Conservation (phyloP, 2,113 vertebrate species). For the Glaucidium brasilianum region DNA sequence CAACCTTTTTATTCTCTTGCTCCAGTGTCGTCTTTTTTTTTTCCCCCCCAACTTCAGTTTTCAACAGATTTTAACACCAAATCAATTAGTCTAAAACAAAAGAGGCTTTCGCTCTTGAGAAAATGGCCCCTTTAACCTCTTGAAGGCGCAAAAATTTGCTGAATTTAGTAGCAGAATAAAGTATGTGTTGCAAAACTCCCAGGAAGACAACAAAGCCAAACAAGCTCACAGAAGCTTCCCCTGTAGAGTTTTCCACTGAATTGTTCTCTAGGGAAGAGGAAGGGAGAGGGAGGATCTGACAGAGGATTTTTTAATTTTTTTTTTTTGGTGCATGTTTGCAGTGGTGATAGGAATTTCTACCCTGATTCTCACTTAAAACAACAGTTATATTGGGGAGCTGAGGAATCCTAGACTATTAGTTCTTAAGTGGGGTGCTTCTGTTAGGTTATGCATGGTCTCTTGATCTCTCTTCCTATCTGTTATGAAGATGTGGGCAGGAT, state of each 20-base stretch:
- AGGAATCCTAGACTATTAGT: neutral
- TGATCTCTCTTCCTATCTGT: neutral
- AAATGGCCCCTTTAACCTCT: neutral
- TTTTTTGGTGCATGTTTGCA: neutral
- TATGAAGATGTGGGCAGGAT: neutral
- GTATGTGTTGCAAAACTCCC: neutral
- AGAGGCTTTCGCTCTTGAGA: neutral
- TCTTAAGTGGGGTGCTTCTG: neutral
- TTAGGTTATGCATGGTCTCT: no score
- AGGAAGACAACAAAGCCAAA: neutral
- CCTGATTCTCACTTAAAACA: neutral
- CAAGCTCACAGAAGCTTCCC: neutral
- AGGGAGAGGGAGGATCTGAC: neutral
- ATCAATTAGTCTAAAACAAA: neutral
- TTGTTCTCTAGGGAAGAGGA: neutral
- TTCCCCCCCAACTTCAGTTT: neutral
- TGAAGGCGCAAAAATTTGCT: neutral
- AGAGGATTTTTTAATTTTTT: neutral
- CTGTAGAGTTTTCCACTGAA: neutral
- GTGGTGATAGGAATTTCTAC: neutral
- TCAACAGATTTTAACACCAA: neutral
- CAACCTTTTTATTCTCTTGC: neutral
- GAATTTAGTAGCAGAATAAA: neutral
- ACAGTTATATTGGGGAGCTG: accelerated
- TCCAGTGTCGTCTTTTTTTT: neutral